These are phyloP conservation scores for Nyctereutes procyonoides DNA, from an alignment of 2,113 vertebrate species.

Conservation along the genomic window DNA sequence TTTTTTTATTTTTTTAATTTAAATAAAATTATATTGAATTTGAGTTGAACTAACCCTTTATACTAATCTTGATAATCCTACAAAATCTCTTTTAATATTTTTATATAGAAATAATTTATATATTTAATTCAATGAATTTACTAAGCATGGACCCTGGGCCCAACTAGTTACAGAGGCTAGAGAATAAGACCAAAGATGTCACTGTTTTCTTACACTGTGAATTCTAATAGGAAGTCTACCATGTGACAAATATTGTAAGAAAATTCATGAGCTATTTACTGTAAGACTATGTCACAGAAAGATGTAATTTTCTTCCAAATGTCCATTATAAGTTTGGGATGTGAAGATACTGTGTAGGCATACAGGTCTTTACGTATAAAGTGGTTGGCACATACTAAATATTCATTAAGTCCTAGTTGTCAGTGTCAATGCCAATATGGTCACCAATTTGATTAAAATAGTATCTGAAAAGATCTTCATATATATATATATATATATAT, in stretches of 20 bases:
- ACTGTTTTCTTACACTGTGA: not conserved
- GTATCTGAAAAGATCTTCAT: not conserved
- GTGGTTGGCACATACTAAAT: not conserved
- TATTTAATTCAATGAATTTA: not conserved
- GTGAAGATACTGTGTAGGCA: not conserved
- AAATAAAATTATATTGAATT: not conserved
- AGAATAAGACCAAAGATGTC: not conserved
- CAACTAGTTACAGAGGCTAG: not conserved
- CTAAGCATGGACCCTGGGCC: not conserved
- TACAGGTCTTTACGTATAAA: not conserved
- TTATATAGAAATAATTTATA: not conserved
- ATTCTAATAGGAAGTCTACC: not conserved
- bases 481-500: not conserved
- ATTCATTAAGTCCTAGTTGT: not conserved
- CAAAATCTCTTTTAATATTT: not conserved
- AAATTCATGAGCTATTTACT: not conserved
- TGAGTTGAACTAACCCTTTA: not conserved
- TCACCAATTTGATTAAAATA: not conserved
- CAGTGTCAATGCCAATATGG: not conserved
- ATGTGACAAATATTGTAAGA: not conserved
- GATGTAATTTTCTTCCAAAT: not conserved
- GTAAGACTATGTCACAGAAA: not conserved
- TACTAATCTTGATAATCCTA: constrained; percentile 23
- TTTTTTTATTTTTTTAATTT: too few relatives aligned
- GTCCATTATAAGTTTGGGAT: not conserved